phyloP scores from a whole-genome alignment of 1,140 invertebrate species.

The Pectinophora gossypiella region DNA sequence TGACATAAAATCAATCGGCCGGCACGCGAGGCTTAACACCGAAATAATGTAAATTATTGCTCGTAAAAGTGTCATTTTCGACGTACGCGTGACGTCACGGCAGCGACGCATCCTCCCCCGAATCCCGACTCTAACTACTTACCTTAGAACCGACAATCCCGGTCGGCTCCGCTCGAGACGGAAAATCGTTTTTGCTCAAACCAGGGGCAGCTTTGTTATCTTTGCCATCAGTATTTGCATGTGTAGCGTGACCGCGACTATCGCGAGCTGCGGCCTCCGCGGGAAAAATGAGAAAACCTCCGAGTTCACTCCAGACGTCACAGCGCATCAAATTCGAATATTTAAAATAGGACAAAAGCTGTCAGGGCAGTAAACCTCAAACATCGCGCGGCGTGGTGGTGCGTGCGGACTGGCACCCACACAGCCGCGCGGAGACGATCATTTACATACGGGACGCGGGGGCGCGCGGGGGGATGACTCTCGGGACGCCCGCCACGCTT shows the following conservation, averaged over 20 bases:
- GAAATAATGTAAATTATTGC: slow-evolving; percentile 70
- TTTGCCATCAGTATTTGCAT: slow-evolving; percentile 53
- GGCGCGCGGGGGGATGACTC: slow-evolving; percentile 47
- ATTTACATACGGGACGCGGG: slow-evolving; percentile 68
- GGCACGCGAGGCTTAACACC: slow-evolving; percentile 66
- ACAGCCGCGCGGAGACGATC: slow-evolving; percentile 48
- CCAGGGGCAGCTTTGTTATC: slow-evolving; percentile 53
- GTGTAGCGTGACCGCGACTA: slow-evolving; percentile 29
- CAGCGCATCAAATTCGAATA: slow-evolving; percentile 42
- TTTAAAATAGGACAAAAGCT: slow-evolving; percentile 71
- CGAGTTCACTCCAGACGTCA: slow-evolving; percentile 19
- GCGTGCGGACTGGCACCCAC: slow-evolving; percentile 22
- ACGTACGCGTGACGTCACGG: slow-evolving; percentile 59
- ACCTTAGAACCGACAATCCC: slow-evolving; percentile 24
- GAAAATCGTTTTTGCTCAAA: slow-evolving; percentile 44
- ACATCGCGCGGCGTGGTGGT: slow-evolving; percentile 36
- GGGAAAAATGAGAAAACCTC: background rate
- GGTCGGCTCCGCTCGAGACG: slow-evolving; percentile 9
- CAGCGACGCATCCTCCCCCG: slow-evolving; percentile 11
- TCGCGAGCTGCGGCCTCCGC: background rate
- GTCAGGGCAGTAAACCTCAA: slow-evolving; percentile 71
- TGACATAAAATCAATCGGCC: slow-evolving; percentile 68
- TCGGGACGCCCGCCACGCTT: slow-evolving; percentile 33
- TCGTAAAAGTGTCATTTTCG: slow-evolving; percentile 71
- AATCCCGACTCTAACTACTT: slow-evolving; percentile 26